A percentile compares a stretch with the other conserved stretches of the same genome.
Conservation (phyloP, 2,888 invertebrate species). For the Villa cingulata region DNA sequence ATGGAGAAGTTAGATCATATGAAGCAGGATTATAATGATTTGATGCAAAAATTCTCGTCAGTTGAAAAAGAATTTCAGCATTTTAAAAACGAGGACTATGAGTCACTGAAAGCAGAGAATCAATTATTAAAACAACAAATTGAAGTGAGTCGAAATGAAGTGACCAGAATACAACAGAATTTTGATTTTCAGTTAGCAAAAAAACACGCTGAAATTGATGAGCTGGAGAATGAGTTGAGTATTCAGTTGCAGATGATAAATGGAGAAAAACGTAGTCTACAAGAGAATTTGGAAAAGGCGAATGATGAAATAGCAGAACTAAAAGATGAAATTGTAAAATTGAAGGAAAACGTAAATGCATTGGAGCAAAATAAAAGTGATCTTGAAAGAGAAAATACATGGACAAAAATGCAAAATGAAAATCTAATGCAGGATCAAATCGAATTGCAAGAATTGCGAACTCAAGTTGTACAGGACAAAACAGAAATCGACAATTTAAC, state of each 20-base stretch:
- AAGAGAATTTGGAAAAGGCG: constrained; percentile 47
- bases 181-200: constrained; percentile 34
- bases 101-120: constrained; percentile 35
- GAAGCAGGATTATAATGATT: constrained; percentile 36
- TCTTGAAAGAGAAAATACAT: constrained; percentile 26
- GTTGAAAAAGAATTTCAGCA: constrained; percentile 37
- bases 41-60: constrained; percentile 33
- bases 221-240: constrained; percentile 39
- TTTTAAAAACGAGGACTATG: constrained; percentile 20
- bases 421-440: constrained; percentile 30
- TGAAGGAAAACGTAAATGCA: constrained; percentile 25
- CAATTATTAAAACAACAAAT: constrained; percentile 27
- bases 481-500: constrained; percentile 33
- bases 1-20: constrained; percentile 36
- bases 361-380: constrained; percentile 26
- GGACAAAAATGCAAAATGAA: constrained; percentile 32
- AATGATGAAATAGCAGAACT: constrained; percentile 43
- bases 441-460: constrained; percentile 31
- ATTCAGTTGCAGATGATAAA: constrained; percentile 29
- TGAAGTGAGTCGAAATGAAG: constrained; percentile 39
- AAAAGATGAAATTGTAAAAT: constrained; percentile 37
- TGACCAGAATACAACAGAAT: constrained; percentile 33
- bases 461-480: constrained; percentile 36
- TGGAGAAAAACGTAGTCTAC: constrained; percentile 31
- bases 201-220: constrained; percentile 37